Evolutionary conservation across 2,113 vertebrate species (phyloP).

Genomic region (Dipodomys stephensi): DNA sequence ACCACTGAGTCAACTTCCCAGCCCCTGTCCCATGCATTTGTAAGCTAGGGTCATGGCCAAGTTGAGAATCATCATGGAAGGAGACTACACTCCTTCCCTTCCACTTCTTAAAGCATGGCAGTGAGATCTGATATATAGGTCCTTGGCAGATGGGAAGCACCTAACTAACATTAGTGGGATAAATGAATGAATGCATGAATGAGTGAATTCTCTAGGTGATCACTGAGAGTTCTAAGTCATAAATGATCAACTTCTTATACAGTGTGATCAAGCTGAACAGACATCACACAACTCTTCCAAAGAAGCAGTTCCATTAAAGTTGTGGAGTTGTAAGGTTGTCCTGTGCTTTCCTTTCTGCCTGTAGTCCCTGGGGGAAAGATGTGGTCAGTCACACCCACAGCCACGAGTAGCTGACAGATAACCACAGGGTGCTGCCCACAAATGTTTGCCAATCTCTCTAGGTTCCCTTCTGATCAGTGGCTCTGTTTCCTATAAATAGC

Average conservation of each 20-base stretch:
- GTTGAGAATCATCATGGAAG: not conserved
- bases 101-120: not conserved
- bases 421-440: not conserved
- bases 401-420: not conserved
- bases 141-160: not conserved
- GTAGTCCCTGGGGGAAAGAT: not conserved
- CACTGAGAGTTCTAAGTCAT: not conserved
- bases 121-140: not conserved
- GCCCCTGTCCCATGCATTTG: not conserved
- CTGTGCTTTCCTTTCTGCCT: not conserved
- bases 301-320: not conserved
- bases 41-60: not conserved
- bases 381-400: not conserved
- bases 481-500: constrained; percentile 63
- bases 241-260: not conserved
- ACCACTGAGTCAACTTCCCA: no score
- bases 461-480: not conserved
- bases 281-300: not conserved
- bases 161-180: not conserved
- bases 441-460: not conserved
- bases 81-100: not conserved
- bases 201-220: not conserved
- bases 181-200: not conserved
- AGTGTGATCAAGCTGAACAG: not conserved
- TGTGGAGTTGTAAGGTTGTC: not conserved